Evolutionary conservation across 2,113 vertebrate species (phyloP).

Genomic region (Conger conger): DNA sequence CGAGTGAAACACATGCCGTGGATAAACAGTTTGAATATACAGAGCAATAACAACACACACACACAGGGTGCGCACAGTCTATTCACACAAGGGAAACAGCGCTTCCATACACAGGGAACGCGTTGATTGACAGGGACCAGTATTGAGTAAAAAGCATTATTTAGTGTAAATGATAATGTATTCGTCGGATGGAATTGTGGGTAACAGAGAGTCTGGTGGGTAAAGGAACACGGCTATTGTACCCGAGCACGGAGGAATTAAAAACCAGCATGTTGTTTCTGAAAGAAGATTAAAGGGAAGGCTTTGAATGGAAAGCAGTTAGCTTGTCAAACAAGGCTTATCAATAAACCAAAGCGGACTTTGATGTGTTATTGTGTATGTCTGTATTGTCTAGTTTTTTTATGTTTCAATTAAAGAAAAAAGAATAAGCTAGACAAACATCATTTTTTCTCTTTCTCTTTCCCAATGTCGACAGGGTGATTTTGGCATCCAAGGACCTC

Average conservation of each 20-base stretch:
- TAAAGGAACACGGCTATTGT: too few species aligned
- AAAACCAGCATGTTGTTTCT: not conserved
- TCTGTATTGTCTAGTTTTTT: conserved; percentile 1
- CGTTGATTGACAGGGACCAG: not conserved
- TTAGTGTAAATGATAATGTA: not conserved
- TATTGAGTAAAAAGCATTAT: not conserved
- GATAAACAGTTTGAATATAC: too few species aligned
- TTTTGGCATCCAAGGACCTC: conserved; percentile 70
- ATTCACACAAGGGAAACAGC: not conserved
- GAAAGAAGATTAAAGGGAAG: not conserved
- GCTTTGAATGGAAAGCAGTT: not conserved
- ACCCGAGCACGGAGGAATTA: not conserved
- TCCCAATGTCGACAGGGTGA: conserved; percentile 69
- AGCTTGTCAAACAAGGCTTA: not conserved
- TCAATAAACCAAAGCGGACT: not conserved
- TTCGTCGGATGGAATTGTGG: not conserved
- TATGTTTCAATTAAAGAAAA: not conserved
- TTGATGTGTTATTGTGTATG: not conserved
- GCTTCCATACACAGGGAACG: not conserved
- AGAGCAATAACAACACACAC: too few species aligned
- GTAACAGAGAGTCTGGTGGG: not conserved
- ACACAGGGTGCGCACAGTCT: not conserved
- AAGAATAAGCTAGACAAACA: not conserved
- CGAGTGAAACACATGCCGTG: too few species aligned
- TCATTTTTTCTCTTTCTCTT: conserved; percentile 31